A percentile compares a stretch with the other conserved stretches of the same genome.
These are phyloP conservation scores for Trissolcus brochymenae DNA, from an alignment of 2,888 invertebrate genomes.

Conservation along the genomic window DNA sequence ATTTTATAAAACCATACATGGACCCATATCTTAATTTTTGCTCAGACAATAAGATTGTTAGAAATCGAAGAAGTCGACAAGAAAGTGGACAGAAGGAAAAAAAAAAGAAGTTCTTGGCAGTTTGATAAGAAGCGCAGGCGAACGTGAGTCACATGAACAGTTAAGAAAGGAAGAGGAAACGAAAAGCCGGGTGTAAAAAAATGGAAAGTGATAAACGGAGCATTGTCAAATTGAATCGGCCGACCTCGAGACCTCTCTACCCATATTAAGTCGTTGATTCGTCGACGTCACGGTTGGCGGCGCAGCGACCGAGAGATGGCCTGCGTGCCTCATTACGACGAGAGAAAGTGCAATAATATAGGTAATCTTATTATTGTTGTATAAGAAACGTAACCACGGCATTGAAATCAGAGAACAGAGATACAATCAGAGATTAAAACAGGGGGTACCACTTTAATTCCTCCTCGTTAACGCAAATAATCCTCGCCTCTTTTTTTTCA, in stretches of 20 bases:
- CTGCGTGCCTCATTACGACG: slow-evolving; percentile 58
- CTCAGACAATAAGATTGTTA: too few species aligned
- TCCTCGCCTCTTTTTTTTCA: slow-evolving; percentile 24
- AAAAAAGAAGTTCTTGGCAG: too few species aligned
- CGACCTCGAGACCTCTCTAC: slow-evolving; percentile 46
- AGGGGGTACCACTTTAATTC: slow-evolving; percentile 29
- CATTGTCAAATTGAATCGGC: slow-evolving; percentile 50
- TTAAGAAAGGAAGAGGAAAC: slow-evolving; percentile 50
- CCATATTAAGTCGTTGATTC: slow-evolving; percentile 53
- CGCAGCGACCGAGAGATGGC: slow-evolving; percentile 45
- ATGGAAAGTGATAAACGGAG: slow-evolving; percentile 46
- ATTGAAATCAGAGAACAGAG: slow-evolving; percentile 37
- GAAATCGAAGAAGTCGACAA: too few species aligned
- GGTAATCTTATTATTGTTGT: slow-evolving; percentile 69
- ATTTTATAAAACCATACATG: too few species aligned
- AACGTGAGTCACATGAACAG: slow-evolving; percentile 44
- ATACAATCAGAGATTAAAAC: slow-evolving; percentile 38
- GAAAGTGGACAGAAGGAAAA: too few species aligned
- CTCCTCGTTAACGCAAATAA: slow-evolving; percentile 46
- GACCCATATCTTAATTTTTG: too few species aligned
- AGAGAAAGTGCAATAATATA: slow-evolving; percentile 69
- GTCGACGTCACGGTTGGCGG: slow-evolving; percentile 52
- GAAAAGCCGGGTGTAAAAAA: slow-evolving; percentile 36
- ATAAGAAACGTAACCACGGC: slow-evolving; percentile 65
- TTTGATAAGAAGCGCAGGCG: slow-evolving; percentile 11